These are phyloP conservation scores for Australoheros scitulus DNA, from an alignment of 2,113 vertebrate genomes.

Conservation along the genomic window DNA sequence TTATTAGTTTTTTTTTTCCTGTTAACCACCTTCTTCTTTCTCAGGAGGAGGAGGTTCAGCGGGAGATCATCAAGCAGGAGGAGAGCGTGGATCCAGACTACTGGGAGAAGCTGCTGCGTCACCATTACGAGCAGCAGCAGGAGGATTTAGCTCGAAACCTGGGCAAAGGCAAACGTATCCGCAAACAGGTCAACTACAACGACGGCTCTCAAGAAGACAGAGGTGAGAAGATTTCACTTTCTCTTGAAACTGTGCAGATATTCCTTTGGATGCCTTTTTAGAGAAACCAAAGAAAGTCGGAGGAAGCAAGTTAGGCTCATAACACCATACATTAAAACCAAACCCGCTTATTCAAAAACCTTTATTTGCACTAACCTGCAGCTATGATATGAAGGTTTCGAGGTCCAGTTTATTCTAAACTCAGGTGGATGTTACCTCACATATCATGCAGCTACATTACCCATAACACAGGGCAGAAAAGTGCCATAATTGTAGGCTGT, in stretches of 20 bases:
- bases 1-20: neutral
- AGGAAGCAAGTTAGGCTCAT: neutral
- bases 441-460: neutral
- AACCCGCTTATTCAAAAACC: neutral
- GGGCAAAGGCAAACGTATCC: slow-evolving; percentile 97
- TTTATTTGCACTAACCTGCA: neutral
- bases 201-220: slow-evolving; percentile 95
- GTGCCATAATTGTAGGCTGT: neutral
- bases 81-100: slow-evolving; percentile 98
- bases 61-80: slow-evolving; percentile 98
- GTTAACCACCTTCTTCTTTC: neutral
- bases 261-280: neutral
- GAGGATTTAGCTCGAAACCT: slow-evolving; percentile 96
- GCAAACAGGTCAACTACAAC: slow-evolving; percentile 99
- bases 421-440: neutral
- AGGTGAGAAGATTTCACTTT: slow-evolving; percentile 74
- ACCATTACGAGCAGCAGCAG: slow-evolving; percentile 98
- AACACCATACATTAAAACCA: rapidly evolving
- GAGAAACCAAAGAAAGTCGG: neutral
- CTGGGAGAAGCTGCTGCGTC: slow-evolving; percentile 96
- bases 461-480: neutral
- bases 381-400: neutral
- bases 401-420: neutral
- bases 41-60: slow-evolving; percentile 95
- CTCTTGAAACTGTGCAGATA: neutral